Evolutionary conservation across 2,888 invertebrate genomes (phyloP).

Genomic region (Trisateles emortualis): DNA sequence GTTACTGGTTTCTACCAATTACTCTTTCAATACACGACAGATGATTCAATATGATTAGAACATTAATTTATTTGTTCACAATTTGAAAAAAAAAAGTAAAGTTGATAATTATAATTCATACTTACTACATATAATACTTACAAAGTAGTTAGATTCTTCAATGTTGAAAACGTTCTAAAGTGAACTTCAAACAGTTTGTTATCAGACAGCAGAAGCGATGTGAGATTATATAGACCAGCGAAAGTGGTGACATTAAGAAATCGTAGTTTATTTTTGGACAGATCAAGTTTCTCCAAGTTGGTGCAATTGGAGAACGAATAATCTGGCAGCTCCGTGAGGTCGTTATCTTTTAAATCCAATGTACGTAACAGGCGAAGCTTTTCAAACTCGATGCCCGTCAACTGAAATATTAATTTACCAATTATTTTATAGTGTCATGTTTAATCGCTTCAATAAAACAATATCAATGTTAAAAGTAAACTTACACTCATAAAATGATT

Average conservation of each 20-base stretch:
- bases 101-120: neutral
- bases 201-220: slow-evolving; percentile 89
- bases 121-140: slow-evolving; percentile 85
- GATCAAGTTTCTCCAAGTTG: slow-evolving; percentile 88
- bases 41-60: too few relatives aligned
- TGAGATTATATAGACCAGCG: slow-evolving; percentile 88
- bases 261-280: slow-evolving; percentile 90
- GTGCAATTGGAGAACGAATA: slow-evolving; percentile 86
- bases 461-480: slow-evolving; percentile 25
- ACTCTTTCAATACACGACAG: too few relatives aligned
- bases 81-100: too few relatives aligned
- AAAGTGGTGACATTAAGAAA: slow-evolving; percentile 88
- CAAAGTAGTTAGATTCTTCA: slow-evolving; percentile 90
- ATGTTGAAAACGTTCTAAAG: slow-evolving; percentile 87
- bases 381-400: slow-evolving; percentile 85
- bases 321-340: slow-evolving; percentile 84
- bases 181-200: slow-evolving; percentile 89
- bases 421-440: neutral
- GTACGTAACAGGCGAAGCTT: slow-evolving; percentile 86
- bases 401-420: slow-evolving; percentile 67
- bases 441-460: neutral
- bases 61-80: too few relatives aligned
- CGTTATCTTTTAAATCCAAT: slow-evolving; percentile 90
- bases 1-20: too few relatives aligned
- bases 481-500: slow-evolving; percentile 84